phyloP scores from a whole-genome alignment of 2,113 vertebrate genomes.

The Clarias magur region DNA sequence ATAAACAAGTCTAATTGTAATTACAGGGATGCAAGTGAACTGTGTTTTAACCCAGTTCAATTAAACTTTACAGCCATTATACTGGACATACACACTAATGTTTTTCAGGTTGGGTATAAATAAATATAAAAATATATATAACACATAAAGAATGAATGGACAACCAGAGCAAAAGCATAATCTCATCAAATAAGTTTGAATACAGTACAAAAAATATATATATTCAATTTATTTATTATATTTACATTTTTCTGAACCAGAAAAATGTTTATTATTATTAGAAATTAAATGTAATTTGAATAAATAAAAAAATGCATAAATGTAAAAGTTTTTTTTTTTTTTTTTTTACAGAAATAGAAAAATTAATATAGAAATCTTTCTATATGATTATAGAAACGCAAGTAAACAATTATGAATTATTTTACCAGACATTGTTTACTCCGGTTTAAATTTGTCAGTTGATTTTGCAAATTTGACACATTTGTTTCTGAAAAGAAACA shows the following conservation, averaged over 20 bases:
- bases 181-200: background rate
- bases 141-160: background rate
- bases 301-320: too few relatives aligned
- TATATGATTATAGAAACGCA: too few relatives aligned
- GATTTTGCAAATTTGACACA: background rate
- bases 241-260: too few relatives aligned
- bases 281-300: too few relatives aligned
- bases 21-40: background rate
- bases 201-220: background rate
- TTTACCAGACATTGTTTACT: background rate
- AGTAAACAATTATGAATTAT: background rate
- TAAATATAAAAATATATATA: background rate
- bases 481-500: background rate
- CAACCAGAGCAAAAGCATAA: background rate
- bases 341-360: too few relatives aligned
- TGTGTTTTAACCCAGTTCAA: background rate
- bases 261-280: too few relatives aligned
- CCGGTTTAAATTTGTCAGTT: background rate
- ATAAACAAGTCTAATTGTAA: background rate
- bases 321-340: too few relatives aligned
- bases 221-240: too few relatives aligned
- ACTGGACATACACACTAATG: background rate
- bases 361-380: too few relatives aligned
- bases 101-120: background rate
- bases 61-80: background rate